Evolutionary conservation across 2,888 invertebrate species (phyloP).

Genomic region (Timema podura): DNA sequence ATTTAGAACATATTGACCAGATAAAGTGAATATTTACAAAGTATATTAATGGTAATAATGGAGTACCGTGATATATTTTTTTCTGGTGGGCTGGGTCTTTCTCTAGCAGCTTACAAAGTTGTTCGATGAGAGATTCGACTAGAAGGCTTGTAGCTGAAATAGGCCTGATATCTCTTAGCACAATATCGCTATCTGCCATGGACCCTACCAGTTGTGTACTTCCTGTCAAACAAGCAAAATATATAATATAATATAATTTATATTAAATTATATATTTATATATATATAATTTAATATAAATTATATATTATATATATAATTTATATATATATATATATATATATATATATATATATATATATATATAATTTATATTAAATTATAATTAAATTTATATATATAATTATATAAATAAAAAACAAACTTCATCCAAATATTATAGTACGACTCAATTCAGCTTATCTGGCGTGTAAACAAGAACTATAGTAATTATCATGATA

Average conservation of each 20-base stretch:
- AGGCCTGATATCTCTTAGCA: constrained; percentile 32
- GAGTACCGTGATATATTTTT: constrained; percentile 55
- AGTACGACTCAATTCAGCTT: too few relatives aligned
- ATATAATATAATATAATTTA: neutral
- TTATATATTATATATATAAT: neutral
- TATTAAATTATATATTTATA: constrained; percentile 16
- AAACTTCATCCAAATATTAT: neutral
- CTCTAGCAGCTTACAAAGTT: constrained; percentile 62
- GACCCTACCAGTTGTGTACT: constrained; percentile 10
- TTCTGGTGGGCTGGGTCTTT: constrained; percentile 55
- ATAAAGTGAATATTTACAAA: too few relatives aligned
- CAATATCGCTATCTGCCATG: constrained; percentile 6
- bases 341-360: neutral
- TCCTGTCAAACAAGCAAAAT: constrained; percentile 11
- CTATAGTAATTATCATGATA: too few relatives aligned
- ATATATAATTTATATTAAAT: neutral
- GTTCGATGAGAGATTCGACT: constrained; percentile 65
- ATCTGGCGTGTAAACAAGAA: too few relatives aligned
- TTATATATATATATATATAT: neutral
- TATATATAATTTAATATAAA: neutral
- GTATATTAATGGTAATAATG: too few relatives aligned
- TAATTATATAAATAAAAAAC: constrained; percentile 3
- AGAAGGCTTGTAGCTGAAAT: constrained; percentile 59
- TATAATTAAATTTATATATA: neutral
- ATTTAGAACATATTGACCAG: neutral